A percentile compares a stretch with the other conserved stretches of the same genome.
Conservation (phyloP, 2,797 vertebrate species). For the Channa striata region DNA sequence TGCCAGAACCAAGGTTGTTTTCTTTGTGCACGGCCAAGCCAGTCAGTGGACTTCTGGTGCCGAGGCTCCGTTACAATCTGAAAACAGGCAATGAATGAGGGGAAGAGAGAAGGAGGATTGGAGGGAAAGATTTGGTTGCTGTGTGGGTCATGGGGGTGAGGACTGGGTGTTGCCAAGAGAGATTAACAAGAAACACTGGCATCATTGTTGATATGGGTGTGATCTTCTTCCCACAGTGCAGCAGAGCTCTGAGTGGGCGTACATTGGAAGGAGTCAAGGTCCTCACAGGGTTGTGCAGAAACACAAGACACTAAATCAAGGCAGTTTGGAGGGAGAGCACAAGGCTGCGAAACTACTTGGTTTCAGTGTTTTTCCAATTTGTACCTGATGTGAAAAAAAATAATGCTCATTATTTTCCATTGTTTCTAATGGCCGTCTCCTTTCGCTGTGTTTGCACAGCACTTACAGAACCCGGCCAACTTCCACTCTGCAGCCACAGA, state of each 20-base stretch:
- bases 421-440: constrained; percentile 65
- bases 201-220: constrained; percentile 81
- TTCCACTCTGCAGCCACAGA: constrained; percentile 99
- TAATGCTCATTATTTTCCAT: constrained; percentile 60
- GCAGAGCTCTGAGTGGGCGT: constrained; percentile 74
- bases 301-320: constrained; percentile 74
- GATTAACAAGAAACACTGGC: constrained; percentile 82
- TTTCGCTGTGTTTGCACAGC: constrained; percentile 84
- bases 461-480: constrained; percentile 99
- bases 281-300: constrained; percentile 79
- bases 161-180: constrained; percentile 76
- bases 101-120: constrained; percentile 57
- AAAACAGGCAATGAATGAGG: constrained; percentile 62
- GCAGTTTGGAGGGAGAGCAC: constrained; percentile 46
- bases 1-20: constrained; percentile 79
- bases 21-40: constrained; percentile 77
- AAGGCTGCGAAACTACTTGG: constrained; percentile 56
- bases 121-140: constrained; percentile 67
- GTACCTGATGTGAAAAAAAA: constrained; percentile 49
- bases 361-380: constrained; percentile 73
- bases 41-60: constrained; percentile 75
- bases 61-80: constrained; percentile 61
- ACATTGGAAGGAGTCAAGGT: constrained; percentile 75
- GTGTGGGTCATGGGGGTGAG: constrained; percentile 70
- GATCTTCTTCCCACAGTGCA: constrained; percentile 83